These are phyloP conservation scores for Leptatherina wallacei DNA, from an alignment of 2,797 vertebrate genomes.

Conservation along the genomic window DNA sequence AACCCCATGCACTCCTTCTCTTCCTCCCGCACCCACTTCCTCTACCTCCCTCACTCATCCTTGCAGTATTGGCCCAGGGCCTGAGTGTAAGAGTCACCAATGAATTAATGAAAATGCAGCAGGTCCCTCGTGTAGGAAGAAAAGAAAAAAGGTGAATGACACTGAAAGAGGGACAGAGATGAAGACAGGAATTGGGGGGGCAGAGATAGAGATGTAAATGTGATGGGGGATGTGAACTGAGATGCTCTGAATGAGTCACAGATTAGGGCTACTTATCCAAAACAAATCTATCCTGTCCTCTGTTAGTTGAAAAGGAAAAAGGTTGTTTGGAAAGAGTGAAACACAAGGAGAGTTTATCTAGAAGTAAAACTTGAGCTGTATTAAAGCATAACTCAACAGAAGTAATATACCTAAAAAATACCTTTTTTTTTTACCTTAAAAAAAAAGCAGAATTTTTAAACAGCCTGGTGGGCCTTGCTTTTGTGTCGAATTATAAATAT, in stretches of 20 bases:
- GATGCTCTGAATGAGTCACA: constrained; percentile 66
- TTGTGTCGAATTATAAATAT: constrained; percentile 10
- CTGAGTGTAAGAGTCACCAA: constrained; percentile 31
- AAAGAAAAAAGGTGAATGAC: constrained; percentile 31
- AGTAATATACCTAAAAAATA: too few species aligned
- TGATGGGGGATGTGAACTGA: constrained; percentile 48
- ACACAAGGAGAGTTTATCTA: background rate
- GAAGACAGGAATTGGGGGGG: constrained; percentile 5
- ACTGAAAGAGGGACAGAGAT: constrained; percentile 23
- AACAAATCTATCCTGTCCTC: constrained; percentile 51
- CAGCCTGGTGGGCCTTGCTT: background rate
- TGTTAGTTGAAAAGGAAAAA: constrained; percentile 14
- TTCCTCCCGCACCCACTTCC: constrained; percentile 22
- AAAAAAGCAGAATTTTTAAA: background rate
- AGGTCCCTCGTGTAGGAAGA: constrained; percentile 30
- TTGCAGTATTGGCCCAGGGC: constrained; percentile 31
- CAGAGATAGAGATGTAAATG: constrained; percentile 29
- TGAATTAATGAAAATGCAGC: constrained; percentile 63
- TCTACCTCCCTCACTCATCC: constrained; percentile 26
- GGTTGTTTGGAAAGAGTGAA: background rate
- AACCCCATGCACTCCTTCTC: constrained; percentile 37
- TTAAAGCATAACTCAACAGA: background rate
- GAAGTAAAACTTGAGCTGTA: background rate
- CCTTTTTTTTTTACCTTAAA: too few species aligned
- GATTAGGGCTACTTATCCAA: constrained; percentile 53